Evolutionary conservation across 2,113 vertebrate genomes (phyloP).

Genomic region (Bufo bufo): DNA sequence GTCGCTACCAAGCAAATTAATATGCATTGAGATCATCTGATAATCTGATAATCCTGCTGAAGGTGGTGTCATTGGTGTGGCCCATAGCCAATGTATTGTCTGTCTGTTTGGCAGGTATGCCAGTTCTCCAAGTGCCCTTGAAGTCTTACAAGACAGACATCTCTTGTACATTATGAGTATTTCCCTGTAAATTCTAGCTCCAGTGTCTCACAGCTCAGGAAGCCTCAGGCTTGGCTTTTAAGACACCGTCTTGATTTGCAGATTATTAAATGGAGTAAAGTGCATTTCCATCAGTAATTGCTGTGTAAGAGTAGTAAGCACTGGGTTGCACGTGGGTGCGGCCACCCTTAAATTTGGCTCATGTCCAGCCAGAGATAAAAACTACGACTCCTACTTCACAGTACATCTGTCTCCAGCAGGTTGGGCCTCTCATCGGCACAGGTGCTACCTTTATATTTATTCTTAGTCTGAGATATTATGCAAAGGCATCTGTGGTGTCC

Average conservation of each 20-base stretch:
- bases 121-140: neutral
- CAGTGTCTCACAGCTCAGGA: neutral
- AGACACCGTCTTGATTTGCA: neutral
- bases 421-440: neutral
- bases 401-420: neutral
- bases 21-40: too few relatives aligned
- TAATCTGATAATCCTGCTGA: neutral
- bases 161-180: neutral
- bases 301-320: neutral
- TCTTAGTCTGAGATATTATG: slow-evolving; percentile 1
- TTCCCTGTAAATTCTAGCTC: neutral
- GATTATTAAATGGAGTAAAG: slow-evolving; percentile 20
- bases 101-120: neutral
- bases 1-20: too few relatives aligned
- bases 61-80: neutral
- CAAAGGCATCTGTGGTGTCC: neutral
- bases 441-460: neutral
- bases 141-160: neutral
- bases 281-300: neutral
- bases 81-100: neutral
- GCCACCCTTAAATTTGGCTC: neutral
- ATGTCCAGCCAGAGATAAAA: neutral
- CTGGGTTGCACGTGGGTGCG: neutral
- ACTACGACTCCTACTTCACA: too few relatives aligned
- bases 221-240: neutral